Evolutionary conservation across 2,888 invertebrate species (phyloP), one percentile per base, ranked within the genome.

Genomic region (Smittia sp.): DNA sequence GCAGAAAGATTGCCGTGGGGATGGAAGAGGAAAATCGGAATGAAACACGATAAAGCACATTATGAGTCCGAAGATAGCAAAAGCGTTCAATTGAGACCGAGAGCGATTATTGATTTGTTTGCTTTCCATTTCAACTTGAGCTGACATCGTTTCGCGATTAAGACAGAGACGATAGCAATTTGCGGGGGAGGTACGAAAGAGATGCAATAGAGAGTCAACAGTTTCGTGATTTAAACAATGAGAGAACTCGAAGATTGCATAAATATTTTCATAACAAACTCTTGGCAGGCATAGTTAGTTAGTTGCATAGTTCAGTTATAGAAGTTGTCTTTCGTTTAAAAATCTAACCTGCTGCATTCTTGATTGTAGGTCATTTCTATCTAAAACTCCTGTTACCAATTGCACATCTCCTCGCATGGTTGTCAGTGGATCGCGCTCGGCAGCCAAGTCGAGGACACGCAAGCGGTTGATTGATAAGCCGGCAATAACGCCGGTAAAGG

Each of bases 381-480:
- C 92, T 76, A 91, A 83, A 76, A 92, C 89, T 75, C 90, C 87
- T 77, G 89, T 88, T 77, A 92, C 87, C 75, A 91, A 82, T 78
- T 93, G 88, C 15, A 94, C 94, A 81, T 95, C 94, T 15, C 96
- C 96, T 75, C 93, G 85, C 18, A 90, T 87, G 0, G 88, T 87
- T 0, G 91, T 89, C 73, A 91, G 86, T 0, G 90, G 86, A 80
- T 96, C 94, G 46, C 90, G 91, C 67, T 92, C 90, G 0, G 93
- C 91, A 0, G 93, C 92, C 80, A 93, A 82, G 81, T 97, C 96
- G 76, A 98, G 84, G 20, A 96, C 87, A 66, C 93, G 84, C 74
- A 91, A 86, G 4, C 94, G 92, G 80, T 96, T 96, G 74, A 94
- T 90, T 13, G 94, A 95, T 9, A 96, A 84, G 0, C 97, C 98